Base-by-base conservation (phyloP, 2,888 invertebrate genomes). In the Dasypogon diadema region DNA sequence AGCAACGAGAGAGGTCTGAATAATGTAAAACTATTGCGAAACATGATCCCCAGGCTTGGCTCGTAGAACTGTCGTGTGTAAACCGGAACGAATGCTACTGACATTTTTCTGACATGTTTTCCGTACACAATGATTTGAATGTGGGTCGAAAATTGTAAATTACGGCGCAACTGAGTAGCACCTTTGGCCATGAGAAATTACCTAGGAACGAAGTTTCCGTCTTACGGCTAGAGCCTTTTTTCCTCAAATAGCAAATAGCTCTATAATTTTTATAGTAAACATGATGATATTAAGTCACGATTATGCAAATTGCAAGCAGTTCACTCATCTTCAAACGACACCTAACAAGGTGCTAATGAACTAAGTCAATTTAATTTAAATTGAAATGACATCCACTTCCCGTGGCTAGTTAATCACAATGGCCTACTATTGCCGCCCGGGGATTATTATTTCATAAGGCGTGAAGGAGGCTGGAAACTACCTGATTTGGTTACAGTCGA, bases 31-130 rank as follows among this genome's bases (percentile, higher is more conserved):
- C 18, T 37, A 37, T 60, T 60, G 60, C 60, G 37, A 60, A 60
- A 60, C 60, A 60, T n/a, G n/a, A n/a, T n/a, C n/a, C n/a, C n/a
- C n/a, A n/a, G n/a, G n/a, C n/a, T n/a, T n/a, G n/a, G n/a, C n/a
- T 12, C 12, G 42, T 12, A 12, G 12, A n/a, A n/a, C n/a, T 12
- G 42, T n/a, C 42, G n/a, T 42, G 42, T 73, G 76, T 56, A 65
- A 42, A 55, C 51, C 73, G 76, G 54, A 37, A 51, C 76, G 34
- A 76, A 76, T 76, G 21, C 14, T 37, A 21, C 21, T 76, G 76
- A 75, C 48, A 70, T 34, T 75, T 70, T 68, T 70, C 4, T 75
- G 75, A 76, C 76, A 76, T 76, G 56, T 75, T 75, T 75, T 68
- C 65, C 16, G 75, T 75, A 75, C 37, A 60, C 60, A 60, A 37